Evolutionary conservation across 1,140 invertebrate species (phyloP), one percentile per base, ranked within the genome.

Genomic region (Penaeus vannamei): DNA sequence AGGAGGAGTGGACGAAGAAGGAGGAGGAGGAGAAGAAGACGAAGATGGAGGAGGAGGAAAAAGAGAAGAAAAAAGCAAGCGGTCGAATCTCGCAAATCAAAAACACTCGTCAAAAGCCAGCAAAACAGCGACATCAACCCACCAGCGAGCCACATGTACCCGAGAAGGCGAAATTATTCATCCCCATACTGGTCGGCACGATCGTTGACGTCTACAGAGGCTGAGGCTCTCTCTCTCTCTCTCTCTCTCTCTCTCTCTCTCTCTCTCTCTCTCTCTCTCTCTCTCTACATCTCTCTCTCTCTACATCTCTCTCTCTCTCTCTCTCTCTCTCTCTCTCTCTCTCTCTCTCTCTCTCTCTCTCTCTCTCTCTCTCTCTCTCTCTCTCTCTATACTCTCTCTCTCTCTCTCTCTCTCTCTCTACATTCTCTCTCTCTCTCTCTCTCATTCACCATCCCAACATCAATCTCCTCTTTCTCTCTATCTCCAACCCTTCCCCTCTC

Each of bases 181-280:
- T 53, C 53, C 53, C 53, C 53, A 53, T 53, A 8, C 53, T 7
- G 10, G 14, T 53, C 10, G 53, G 10, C 53, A 53, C 53, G 53
- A 17, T 2, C 53, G 10, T 53, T 53, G 53, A 53, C 53, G 53
- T 53, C 53, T 46, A 46, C 42, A 46, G 42, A 5, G 10, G 42
- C n/a, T n/a, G n/a, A n/a, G n/a, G n/a, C 32, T 80, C 77, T 80
- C 23, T 42, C 77, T 14, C 72, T 77, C 72, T 29, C 76, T n/a
- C 26, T 20, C 19, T n/a, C 46, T 42, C 32, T 36, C 32, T 36
- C 32, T 79, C 23, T 36, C 26, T 29, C 29, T 10, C 32, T 36
- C 22, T 36, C 46, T 1, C 22, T 22, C 76, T 46, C 14, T 36
- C 5, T 36, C 42, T 17, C 23, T 8, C 23, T 22, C 29, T 23